Evolutionary conservation across 2,888 invertebrate genomes (phyloP).

Genomic region (Malthinus flaveolus): DNA sequence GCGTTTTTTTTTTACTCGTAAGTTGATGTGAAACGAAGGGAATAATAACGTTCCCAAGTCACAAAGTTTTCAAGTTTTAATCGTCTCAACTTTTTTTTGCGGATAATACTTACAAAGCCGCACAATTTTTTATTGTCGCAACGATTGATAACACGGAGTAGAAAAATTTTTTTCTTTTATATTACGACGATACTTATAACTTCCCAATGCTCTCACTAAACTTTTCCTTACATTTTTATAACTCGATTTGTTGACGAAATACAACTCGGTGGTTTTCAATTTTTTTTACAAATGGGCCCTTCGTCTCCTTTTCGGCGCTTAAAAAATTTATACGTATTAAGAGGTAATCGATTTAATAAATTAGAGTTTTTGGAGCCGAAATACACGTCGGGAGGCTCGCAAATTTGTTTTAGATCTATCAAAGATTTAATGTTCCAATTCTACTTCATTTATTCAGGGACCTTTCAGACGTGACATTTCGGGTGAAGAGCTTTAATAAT

Average conservation of each 20-base stretch:
- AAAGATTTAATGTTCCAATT: conserved; percentile 12
- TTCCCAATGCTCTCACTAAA: too few relatives aligned
- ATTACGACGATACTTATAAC: too few relatives aligned
- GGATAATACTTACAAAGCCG: conserved; percentile 10
- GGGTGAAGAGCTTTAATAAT: conserved; percentile 26
- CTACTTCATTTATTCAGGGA: conserved; percentile 17
- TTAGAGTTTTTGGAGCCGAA: background rate
- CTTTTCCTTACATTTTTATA: too few relatives aligned
- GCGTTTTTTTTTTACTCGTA: conserved; percentile 9
- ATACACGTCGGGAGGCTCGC: conserved; percentile 1
- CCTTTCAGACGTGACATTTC: conserved; percentile 28
- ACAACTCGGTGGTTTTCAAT: too few relatives aligned
- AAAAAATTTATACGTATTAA: background rate
- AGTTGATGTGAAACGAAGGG: conserved; percentile 19
- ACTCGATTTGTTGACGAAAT: too few relatives aligned
- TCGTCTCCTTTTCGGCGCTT: too few relatives aligned
- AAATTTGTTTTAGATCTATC: conserved; percentile 8
- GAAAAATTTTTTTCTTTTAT: too few relatives aligned
- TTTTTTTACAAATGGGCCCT: too few relatives aligned
- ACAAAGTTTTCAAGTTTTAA: conserved; percentile 25
- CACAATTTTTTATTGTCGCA: background rate
- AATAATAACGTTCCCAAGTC: conserved; percentile 22
- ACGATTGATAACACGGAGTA: background rate
- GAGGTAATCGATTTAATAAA: background rate
- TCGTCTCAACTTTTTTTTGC: conserved; percentile 18